Percentiles rank a stretch among this genome's conserved stretches.
phyloP scores from a whole-genome alignment of 2,113 vertebrate genomes.

The Solenodon paradoxus region DNA sequence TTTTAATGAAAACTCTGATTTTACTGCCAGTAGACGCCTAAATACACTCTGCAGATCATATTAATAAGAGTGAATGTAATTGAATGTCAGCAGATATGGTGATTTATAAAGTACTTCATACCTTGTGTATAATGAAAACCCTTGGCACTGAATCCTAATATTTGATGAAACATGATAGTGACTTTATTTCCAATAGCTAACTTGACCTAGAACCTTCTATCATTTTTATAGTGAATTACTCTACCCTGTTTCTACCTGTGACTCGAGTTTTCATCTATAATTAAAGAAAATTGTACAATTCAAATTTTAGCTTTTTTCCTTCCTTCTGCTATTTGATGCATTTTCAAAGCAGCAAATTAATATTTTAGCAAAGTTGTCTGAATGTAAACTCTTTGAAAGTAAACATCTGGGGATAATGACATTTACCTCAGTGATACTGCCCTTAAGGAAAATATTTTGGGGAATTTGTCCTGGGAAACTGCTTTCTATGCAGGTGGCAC shows the following conservation, averaged over 20 bases:
- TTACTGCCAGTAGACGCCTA: conserved; percentile 75
- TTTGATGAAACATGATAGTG: conserved; percentile 73
- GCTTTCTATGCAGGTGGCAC: neutral
- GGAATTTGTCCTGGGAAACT: neutral
- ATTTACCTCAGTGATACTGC: neutral
- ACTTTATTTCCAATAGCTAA: conserved; percentile 79
- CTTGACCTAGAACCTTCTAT: conserved; percentile 80
- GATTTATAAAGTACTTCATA: conserved; percentile 82
- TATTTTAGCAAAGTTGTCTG: conserved; percentile 14
- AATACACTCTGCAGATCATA: conserved; percentile 76
- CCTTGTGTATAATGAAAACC: conserved; percentile 79
- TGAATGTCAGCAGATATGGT: conserved; percentile 80
- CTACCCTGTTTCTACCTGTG: conserved; percentile 13
- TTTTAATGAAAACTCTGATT: conserved; percentile 78
- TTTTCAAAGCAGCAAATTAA: neutral
- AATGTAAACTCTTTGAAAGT: neutral
- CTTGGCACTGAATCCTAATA: conserved; percentile 71
- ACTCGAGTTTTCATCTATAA: conserved; percentile 37
- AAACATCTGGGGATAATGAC: neutral
- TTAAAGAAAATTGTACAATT: neutral
- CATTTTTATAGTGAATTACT: conserved; percentile 60
- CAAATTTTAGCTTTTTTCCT: neutral
- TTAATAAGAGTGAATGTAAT: conserved; percentile 83
- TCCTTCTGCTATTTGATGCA: neutral
- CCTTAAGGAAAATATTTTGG: neutral